A percentile compares a stretch with the other conserved stretches of the same genome.
phyloP scores from a whole-genome alignment of 2,113 vertebrate genomes.

The Heloderma charlesbogerti region DNA sequence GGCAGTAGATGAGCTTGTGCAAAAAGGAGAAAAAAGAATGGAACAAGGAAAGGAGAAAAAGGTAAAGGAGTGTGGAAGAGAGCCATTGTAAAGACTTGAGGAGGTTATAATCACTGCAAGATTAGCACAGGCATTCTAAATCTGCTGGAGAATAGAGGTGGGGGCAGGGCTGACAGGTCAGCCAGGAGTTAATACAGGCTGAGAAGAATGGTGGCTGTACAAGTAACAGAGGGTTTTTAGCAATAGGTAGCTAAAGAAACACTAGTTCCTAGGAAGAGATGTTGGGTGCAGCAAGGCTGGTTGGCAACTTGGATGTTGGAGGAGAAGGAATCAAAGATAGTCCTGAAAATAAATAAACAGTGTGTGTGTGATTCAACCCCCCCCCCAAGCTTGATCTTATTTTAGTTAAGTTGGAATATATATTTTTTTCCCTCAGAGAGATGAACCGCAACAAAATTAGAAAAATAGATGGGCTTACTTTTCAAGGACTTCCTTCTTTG shows the following conservation, averaged over 20 bases:
- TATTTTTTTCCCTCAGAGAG: slow-evolving; percentile 79
- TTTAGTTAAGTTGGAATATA: background rate
- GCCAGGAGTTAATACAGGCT: background rate
- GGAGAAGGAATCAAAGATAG: background rate
- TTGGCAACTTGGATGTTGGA: background rate
- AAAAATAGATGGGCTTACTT: slow-evolving; percentile 90
- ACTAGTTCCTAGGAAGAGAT: background rate
- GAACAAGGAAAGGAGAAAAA: background rate
- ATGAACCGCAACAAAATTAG: slow-evolving; percentile 93
- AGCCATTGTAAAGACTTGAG: background rate
- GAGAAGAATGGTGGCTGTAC: background rate
- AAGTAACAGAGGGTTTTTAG: background rate
- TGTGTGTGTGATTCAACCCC: too few species aligned
- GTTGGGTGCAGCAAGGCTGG: background rate
- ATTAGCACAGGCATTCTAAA: background rate
- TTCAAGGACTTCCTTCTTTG: slow-evolving; percentile 90
- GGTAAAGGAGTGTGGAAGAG: background rate
- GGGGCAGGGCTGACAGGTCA: background rate
- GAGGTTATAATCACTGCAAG: background rate
- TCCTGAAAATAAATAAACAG: background rate
- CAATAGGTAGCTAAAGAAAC: background rate
- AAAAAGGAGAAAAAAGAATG: background rate
- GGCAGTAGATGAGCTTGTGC: too few species aligned
- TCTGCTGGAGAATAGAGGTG: background rate
- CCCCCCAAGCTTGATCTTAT: background rate